phyloP scores from a whole-genome alignment of 1,140 invertebrate genomes.

The Hyphantria cunea region DNA sequence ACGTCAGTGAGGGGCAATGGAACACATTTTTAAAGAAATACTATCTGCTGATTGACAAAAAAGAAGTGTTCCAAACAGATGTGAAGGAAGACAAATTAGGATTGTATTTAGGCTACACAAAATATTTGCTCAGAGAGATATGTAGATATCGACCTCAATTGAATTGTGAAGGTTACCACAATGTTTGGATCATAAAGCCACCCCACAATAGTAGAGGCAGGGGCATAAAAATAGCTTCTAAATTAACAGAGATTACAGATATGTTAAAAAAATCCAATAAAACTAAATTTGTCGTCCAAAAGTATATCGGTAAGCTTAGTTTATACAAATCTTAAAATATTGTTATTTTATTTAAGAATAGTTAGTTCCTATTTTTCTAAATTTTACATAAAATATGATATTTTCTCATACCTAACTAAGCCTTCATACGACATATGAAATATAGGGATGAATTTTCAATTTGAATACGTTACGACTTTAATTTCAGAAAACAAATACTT shows the following conservation, averaged over 20 bases:
- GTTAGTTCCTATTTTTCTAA: too few relatives aligned
- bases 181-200: slow-evolving; percentile 97
- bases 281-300: slow-evolving; percentile 92
- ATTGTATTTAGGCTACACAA: slow-evolving; percentile 80
- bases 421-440: too few relatives aligned
- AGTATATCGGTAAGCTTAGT: slow-evolving; percentile 91
- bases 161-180: slow-evolving; percentile 89
- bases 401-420: too few relatives aligned
- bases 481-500: too few relatives aligned
- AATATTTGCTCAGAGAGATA: slow-evolving; percentile 83
- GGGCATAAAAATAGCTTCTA: slow-evolving; percentile 87
- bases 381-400: too few relatives aligned
- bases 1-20: slow-evolving; percentile 84
- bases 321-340: too few relatives aligned
- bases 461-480: too few relatives aligned
- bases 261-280: slow-evolving; percentile 77
- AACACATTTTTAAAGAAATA: slow-evolving; percentile 86
- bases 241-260: slow-evolving; percentile 85
- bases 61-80: slow-evolving; percentile 64
- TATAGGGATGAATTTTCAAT: too few relatives aligned
- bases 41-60: slow-evolving; percentile 71
- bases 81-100: slow-evolving; percentile 73
- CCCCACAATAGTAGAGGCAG: slow-evolving; percentile 92
- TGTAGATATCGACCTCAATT: slow-evolving; percentile 85
- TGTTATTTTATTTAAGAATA: too few relatives aligned